Base-by-base conservation (phyloP, 2,888 invertebrate species). In the Nasonia oneida region DNA sequence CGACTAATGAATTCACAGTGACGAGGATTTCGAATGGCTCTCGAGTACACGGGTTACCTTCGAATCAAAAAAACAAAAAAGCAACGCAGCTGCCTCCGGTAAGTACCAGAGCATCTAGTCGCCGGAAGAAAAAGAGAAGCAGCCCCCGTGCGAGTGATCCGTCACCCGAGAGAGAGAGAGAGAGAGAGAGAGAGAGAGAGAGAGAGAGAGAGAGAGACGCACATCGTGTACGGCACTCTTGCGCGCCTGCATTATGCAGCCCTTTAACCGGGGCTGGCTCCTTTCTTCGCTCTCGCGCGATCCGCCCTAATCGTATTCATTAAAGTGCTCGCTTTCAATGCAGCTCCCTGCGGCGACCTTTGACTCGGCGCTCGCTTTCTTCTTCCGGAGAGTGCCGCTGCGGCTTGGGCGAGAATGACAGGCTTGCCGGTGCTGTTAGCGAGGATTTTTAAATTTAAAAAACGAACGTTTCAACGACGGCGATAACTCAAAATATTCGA, bases 271-370 rank as follows among this genome's bases (percentile, higher is more conserved):
- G 12, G 15, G 53, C 29, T 29, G 14, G 67, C 67, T 67, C 50
- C 74, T 75, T 53, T 64, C 53, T 70, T 83, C 50, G 37, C 37
- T 37, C 37, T 37, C 37, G 23, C 42, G n/a, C n/a, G 73, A 42
- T 23, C 42, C 39, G n/a, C 67, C 39, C 71, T 75, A 80, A 84
- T 84, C 74, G 79, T 67, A 79, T 84, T 79, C 83, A 78, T 78
- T 78, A 71, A 61, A 73, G 71, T 53, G 33, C 47, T 29, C 15
- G 53, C 42, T n/a, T 61, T n/a, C 18, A 61, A 61, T 61, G 67
- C n/a, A 14, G n/a, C 29, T 53, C 23, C 53, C 47, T 70, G 6
- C 33, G 29, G 29, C 18, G 14, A 67, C 67, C 29, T 67, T 67
- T 67, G 67, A 64, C 64, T 64, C 57, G 57, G 18, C 14, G 29